Conservation (phyloP, 2,888 invertebrate species). For the Hemithea aestivaria region DNA sequence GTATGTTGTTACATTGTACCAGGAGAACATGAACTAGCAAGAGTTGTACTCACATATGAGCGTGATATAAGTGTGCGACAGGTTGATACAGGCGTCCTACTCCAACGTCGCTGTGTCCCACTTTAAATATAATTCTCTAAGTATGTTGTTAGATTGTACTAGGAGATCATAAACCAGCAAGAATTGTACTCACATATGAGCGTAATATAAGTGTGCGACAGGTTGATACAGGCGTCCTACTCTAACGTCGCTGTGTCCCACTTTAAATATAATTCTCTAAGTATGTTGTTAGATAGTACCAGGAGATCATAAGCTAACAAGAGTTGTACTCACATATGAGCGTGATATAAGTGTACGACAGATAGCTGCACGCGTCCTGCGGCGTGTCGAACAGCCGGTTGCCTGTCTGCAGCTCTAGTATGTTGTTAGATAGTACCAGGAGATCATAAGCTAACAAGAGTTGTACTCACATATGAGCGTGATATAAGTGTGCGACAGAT, state of each 20-base stretch:
- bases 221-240: conserved; percentile 82
- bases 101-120: no score
- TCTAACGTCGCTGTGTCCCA: conserved; percentile 78
- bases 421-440: no score
- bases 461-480: conserved; percentile 83
- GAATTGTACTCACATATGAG: conserved; percentile 82
- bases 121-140: no score
- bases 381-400: conserved; percentile 66
- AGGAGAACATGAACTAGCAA: no score
- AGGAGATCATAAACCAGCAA: no score
- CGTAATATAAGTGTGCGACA: conserved; percentile 78
- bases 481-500: conserved; percentile 73
- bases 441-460: no score
- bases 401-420: conserved; percentile 75
- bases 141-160: no score
- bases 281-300: no score
- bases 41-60: conserved; percentile 82
- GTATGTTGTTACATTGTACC: no score
- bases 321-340: conserved; percentile 80
- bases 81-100: no score
- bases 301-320: no score
- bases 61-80: conserved; percentile 78
- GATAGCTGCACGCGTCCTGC: conserved; percentile 82
- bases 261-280: no score
- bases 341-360: conserved; percentile 79